Evolutionary conservation across 2,113 vertebrate genomes (phyloP).

Genomic region (Tringa solitaria): DNA sequence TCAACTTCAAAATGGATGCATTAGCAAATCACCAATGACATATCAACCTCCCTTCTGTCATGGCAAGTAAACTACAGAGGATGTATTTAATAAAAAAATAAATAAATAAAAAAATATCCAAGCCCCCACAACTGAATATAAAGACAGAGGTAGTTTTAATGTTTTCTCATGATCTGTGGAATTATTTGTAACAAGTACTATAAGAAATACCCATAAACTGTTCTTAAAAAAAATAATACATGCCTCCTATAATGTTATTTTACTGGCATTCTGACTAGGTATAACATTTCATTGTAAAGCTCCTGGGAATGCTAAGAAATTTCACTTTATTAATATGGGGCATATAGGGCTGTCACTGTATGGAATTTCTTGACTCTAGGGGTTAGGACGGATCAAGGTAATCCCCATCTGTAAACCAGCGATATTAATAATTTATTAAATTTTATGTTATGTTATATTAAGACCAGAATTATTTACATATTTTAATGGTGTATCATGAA

Average conservation of each 20-base stretch:
- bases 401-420: conserved; percentile 15
- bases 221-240: not conserved
- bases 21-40: not conserved
- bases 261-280: not conserved
- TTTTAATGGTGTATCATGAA: conserved; percentile 2
- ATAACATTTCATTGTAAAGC: conserved; percentile 3
- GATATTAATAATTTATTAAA: conserved; percentile 59
- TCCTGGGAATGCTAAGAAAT: conserved; percentile 5
- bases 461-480: not conserved
- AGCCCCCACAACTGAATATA: not conserved
- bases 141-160: not conserved
- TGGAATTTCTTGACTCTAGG: conserved; percentile 8
- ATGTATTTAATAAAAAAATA: not conserved
- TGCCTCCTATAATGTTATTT: not conserved
- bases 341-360: not conserved
- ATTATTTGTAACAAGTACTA: not conserved
- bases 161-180: not conserved
- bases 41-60: not conserved
- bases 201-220: not conserved
- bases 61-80: not conserved
- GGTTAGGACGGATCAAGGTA: conserved; percentile 15
- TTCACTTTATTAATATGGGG: conserved; percentile 43
- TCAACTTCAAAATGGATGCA: not conserved
- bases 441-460: conserved; percentile 10
- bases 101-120: not conserved